Evolutionary conservation across 2,113 vertebrate species (phyloP).

Genomic region (Montifringilla adamsi): DNA sequence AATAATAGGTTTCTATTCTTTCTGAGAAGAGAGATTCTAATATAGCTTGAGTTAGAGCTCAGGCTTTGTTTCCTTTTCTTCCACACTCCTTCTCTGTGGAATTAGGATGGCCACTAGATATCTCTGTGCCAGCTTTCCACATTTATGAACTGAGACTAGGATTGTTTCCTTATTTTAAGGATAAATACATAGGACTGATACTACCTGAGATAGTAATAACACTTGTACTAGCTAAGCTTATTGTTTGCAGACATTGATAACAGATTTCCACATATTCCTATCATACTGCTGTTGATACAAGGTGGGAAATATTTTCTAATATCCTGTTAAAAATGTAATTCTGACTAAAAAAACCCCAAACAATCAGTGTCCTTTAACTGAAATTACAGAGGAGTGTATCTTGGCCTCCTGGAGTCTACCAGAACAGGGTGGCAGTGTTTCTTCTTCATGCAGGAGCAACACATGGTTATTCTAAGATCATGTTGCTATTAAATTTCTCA

Average conservation of each 20-base stretch:
- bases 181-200: not conserved
- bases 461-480: not conserved
- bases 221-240: not conserved
- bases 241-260: not conserved
- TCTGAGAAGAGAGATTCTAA: not conserved
- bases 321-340: not conserved
- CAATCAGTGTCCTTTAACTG: not conserved
- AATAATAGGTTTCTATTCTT: not conserved
- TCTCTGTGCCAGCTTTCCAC: not conserved
- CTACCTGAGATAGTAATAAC: not conserved
- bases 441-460: not conserved
- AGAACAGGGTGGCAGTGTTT: not conserved
- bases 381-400: not conserved
- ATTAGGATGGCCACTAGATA: not conserved
- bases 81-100: not conserved
- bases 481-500: not conserved
- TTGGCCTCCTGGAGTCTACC: not conserved
- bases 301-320: not conserved
- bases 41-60: not conserved
- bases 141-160: not conserved
- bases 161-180: not conserved
- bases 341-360: not conserved
- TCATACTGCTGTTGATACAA: not conserved
- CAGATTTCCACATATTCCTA: not conserved
- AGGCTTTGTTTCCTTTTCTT: not conserved